Evolutionary conservation across 2,797 vertebrate genomes (phyloP).

Genomic region (Pseudopleuronectes americanus): DNA sequence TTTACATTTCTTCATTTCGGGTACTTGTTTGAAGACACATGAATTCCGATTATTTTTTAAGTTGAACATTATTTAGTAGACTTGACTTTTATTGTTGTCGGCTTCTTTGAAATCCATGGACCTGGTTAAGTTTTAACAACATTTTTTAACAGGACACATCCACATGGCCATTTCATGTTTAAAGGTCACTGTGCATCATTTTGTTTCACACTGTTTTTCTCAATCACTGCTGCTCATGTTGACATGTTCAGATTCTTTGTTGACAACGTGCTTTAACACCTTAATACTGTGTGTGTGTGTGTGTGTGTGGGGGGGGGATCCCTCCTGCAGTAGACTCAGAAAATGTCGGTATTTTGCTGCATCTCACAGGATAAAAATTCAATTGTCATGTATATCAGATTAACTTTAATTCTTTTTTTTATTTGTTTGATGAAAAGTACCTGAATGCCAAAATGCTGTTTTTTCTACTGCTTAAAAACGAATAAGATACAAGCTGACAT

Average conservation of each 20-base stretch:
- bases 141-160: too few relatives aligned
- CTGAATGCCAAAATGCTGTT: slow-evolving; percentile 81
- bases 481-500: slow-evolving; percentile 40
- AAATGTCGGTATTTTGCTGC: background rate
- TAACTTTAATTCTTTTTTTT: slow-evolving; percentile 32
- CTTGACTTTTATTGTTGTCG: too few relatives aligned
- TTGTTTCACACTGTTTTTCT: background rate
- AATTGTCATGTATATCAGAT: background rate
- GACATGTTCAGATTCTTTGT: background rate
- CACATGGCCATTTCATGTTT: too few relatives aligned
- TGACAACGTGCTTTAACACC: background rate
- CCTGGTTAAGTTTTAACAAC: too few relatives aligned
- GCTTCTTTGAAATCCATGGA: too few relatives aligned
- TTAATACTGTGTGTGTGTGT: slow-evolving; percentile 16
- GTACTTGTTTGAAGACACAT: too few relatives aligned
- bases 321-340: background rate
- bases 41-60: too few relatives aligned
- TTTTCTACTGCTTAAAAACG: slow-evolving; percentile 72
- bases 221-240: background rate
- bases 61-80: too few relatives aligned
- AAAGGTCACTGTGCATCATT: too few relatives aligned
- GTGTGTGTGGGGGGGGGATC: slow-evolving; percentile 20
- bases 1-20: too few relatives aligned
- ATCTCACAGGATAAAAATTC: slow-evolving; percentile 36
- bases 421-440: slow-evolving; percentile 59